Percentiles rank a stretch among this genome's conserved stretches.
These are phyloP conservation scores for Coptodon bakossiorum DNA, from an alignment of 2,113 vertebrate species.

Conservation along the genomic window DNA sequence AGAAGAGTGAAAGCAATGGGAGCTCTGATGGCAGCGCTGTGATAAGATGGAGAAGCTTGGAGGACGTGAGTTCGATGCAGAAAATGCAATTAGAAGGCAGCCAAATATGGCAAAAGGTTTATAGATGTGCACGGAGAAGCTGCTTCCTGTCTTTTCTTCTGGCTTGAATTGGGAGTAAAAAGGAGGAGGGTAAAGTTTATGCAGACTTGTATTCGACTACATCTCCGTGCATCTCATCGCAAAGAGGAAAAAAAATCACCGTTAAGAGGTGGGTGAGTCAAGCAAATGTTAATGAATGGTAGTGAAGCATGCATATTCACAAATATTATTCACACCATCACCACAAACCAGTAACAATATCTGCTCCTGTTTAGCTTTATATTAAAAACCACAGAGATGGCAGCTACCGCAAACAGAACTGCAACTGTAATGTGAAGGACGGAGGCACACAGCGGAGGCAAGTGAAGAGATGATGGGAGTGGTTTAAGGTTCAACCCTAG, in stretches of 20 bases:
- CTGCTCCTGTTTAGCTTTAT: background rate
- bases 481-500: constrained; percentile 11
- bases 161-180: background rate
- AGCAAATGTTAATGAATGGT: constrained; percentile 15
- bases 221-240: background rate
- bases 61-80: background rate
- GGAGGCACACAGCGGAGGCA: background rate
- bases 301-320: constrained; percentile 54
- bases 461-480: constrained; percentile 8
- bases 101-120: background rate
- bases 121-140: background rate
- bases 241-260: background rate
- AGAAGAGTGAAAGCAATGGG: background rate
- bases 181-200: background rate
- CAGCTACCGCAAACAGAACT: background rate
- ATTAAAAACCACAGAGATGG: background rate
- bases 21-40: background rate
- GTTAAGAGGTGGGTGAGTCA: background rate
- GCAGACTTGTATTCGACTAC: background rate
- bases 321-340: background rate
- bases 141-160: background rate
- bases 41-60: background rate
- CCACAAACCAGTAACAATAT: constrained; percentile 5
- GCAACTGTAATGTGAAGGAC: background rate
- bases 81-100: background rate